These are phyloP conservation scores for Manduca sexta DNA, from an alignment of 1,140 invertebrate genomes.

Conservation along the genomic window DNA sequence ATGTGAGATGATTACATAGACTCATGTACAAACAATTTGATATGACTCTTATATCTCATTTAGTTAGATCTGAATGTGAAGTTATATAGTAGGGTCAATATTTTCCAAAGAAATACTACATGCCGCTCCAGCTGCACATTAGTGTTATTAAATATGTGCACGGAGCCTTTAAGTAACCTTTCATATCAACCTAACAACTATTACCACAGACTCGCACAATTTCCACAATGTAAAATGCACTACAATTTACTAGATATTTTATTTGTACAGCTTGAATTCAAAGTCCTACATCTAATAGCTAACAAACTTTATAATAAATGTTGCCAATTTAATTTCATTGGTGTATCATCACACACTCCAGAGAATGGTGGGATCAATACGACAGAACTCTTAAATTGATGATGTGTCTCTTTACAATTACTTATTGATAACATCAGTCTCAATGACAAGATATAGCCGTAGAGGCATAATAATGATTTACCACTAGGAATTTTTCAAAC, in stretches of 20 bases:
- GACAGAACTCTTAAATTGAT: not conserved
- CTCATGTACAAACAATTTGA: constrained; percentile 20
- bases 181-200: constrained; percentile 57
- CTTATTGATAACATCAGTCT: constrained; percentile 60
- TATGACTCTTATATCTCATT: constrained; percentile 32
- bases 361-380: constrained; percentile 15
- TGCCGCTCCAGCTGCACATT: constrained; percentile 6
- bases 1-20: constrained; percentile 1
- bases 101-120: not conserved
- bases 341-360: constrained; percentile 17
- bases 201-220: constrained; percentile 57
- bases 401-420: constrained; percentile 21
- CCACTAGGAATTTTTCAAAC: constrained; percentile 29
- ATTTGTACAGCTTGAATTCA: constrained; percentile 66
- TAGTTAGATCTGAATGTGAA: not conserved
- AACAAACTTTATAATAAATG: constrained; percentile 57
- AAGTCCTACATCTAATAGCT: constrained; percentile 67
- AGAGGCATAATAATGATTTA: constrained; percentile 29
- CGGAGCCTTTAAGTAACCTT: constrained; percentile 43
- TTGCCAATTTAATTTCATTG: constrained; percentile 33
- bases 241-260: constrained; percentile 66
- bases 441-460: constrained; percentile 40
- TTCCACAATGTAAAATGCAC: constrained; percentile 64
- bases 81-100: constrained; percentile 1
- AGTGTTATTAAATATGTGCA: constrained; percentile 29